Conservation (phyloP, 2,797 vertebrate species). For the Liparis tanakae region DNA sequence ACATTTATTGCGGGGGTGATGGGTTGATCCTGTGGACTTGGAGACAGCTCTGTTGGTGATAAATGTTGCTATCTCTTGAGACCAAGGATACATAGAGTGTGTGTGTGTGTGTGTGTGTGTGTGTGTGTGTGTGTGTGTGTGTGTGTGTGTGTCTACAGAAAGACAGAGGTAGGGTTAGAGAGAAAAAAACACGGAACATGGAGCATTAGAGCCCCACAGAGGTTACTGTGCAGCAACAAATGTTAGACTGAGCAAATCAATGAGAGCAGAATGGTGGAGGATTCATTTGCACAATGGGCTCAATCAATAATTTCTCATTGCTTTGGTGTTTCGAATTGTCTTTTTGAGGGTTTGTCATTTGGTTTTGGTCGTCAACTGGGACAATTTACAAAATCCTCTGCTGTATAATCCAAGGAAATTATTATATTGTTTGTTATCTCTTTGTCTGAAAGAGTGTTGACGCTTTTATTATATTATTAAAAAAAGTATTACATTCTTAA, state of each 20-base stretch:
- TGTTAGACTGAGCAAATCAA: constrained; percentile 29
- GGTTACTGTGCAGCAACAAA: constrained; percentile 37
- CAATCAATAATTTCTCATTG: constrained; percentile 12
- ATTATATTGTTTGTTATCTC: not conserved
- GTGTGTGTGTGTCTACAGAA: constrained; percentile 41
- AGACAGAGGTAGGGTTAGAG: constrained; percentile 48
- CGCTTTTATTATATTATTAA: constrained; percentile 19
- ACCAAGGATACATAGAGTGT: constrained; percentile 83
- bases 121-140: not conserved
- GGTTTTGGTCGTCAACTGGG: not conserved
- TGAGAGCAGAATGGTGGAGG: constrained; percentile 18
- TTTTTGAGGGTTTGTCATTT: not conserved
- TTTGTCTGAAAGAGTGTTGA: constrained; percentile 6
- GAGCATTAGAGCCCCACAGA: constrained; percentile 35
- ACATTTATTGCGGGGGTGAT: constrained; percentile 94
- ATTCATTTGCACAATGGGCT: constrained; percentile 28
- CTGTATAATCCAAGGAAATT: not conserved
- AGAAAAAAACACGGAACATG: constrained; percentile 4
- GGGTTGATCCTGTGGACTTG: constrained; percentile 92
- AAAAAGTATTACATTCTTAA: constrained; percentile 12
- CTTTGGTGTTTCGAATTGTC: constrained; percentile 5
- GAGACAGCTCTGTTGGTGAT: constrained; percentile 88
- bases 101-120: not conserved
- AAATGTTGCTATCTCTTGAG: constrained; percentile 88
- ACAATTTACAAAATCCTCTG: not conserved